Base-by-base conservation (phyloP, 1,140 invertebrate genomes). In the Thaumetopoea pityocampa region DNA sequence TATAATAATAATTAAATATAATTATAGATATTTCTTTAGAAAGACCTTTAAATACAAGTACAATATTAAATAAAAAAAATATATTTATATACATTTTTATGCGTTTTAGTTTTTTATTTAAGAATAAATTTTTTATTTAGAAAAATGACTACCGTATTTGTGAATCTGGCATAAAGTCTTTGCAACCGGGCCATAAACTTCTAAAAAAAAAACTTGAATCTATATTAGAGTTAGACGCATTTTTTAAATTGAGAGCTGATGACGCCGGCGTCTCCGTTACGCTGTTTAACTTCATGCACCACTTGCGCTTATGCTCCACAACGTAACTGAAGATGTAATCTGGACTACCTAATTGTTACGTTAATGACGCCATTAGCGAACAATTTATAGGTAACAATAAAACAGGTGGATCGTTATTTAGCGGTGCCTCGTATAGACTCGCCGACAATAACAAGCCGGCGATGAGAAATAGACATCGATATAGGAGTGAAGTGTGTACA, bases 401-500 rank as follows among this genome's bases (percentile, higher is more conserved):
- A 40, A 50, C 49, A 56, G 46, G 43, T 55, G 45, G 17, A 32
- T 44, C 23, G 20, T 3, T 22, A 22, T 12, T 38, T 12, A 16
- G 28, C 34, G 46, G 37, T 19, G 27, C 35, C 32, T 41, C 30
- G 18, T 41, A n/a, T 33, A 18, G 20, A 35, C 32, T 42, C 29
- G 28, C 56, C 12, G 37, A 56, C 35, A 42, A 22, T 35, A 26
- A 44, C 32, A 37, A 52, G 18, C 14, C 56, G 55, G 48, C 47
- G 45, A 65, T 66, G 69, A 69, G 51, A 64, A 66, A 67, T 68
- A 50, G 58, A 30, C 37, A 37, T 40, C 56, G 42, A 57, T 63
- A 61, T 59, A 56, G 47, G 45, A 67, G 51, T 67, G 67, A 72
- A 69, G 48, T 56, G 57, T 38, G 37, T 55, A 72, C 65, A 67